Evolutionary conservation across 2,113 vertebrate genomes (phyloP), one percentile per base, ranked within the genome.

Genomic region (Myocastor coypus): DNA sequence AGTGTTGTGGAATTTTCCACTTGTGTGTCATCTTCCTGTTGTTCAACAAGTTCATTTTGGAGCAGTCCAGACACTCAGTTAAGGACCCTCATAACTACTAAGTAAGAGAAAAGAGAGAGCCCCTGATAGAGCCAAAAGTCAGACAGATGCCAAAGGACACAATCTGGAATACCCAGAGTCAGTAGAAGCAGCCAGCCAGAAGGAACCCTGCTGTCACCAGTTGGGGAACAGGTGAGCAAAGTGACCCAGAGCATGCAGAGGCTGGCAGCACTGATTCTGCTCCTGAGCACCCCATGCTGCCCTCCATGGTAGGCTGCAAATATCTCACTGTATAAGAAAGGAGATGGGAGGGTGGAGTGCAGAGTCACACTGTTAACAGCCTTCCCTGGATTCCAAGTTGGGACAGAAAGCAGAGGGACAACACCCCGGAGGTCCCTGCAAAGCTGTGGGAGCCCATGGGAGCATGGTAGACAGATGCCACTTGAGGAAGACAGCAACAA

Each of bases 261-360:
- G 32, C 30, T 50, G 17, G 46, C 13, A 24, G 59, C 7, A 37
- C 19, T 19, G 30, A 20, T 37, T 46, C 13, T 30, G 1, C 7
- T 5, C 30, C 63, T 0, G 5, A 16, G 26, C 3, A 14, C n/a
- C 40, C 3, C 89, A 50, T 0, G 12, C 28, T 7, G 30, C n/a
- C 3, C 7, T 1, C 34, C 12, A 14, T n/a, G 19, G 59, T 7
- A 24, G 42, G 20, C 34, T 57, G 40, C 71, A 77, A 46, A 50
- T 3, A 13, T 28, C 87, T 69, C 91, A 17, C 80, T 0, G 0
- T 2, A 20, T 2, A 8, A 30, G 28, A 55, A 73, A 22, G 19
- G 30, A 68, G 17, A 40, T 0, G 10, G 24, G 9, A 24, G 63
- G 50, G 37, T 2, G 12, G 73, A 46, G 40, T 77, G 40, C 5